Base-by-base conservation (phyloP, 2,113 vertebrate species). In the Excalfactoria chinensis region DNA sequence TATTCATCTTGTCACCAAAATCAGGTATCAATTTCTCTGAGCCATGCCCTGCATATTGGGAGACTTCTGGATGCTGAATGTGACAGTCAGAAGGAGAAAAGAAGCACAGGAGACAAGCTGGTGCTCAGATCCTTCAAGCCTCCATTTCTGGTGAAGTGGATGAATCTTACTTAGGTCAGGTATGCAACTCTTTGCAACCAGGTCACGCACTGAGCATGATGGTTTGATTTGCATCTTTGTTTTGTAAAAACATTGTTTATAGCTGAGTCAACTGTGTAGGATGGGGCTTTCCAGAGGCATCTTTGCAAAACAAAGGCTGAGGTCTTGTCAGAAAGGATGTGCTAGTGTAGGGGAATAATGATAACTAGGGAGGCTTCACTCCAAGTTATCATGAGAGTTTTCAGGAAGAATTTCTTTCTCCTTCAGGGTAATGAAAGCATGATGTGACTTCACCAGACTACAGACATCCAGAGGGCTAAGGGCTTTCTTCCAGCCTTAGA, bases 291-390 rank as follows among this genome's bases (percentile, higher is more conserved):
- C 91, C 89, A 87, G 93, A 92, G 87, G 93, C 94, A 75, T 82
- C 74, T 95, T 93, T 69, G 44, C 73, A 66, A 91, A 89, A 92
- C 55, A 84, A 82, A 82, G 70, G 87, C 89, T 93, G 89, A 93
- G 92, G 66, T 23, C 95, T 86, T 95, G 93, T 95, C 93, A 92
- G 2, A 90, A 95, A 53, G 26, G 62, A 87, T 93, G 70, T 66
- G 48, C 69, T 93, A 15, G 23, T 43, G 53, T 26, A 91, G 53
- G 35, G 88, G 56, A 84, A 44, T 49, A 74, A 81, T 56, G 41
- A 37, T 68, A 84, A 63, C 86, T 37, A 51, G 91, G 84, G 80
- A 93, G 62, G 87, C 84, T 96, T 91, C 63, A 86, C 53, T 81
- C 74, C 63, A 82, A 91, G 74, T 84, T 85, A 58, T 51, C 35